Percentiles rank a stretch among this genome's conserved stretches.
phyloP scores from a whole-genome alignment of 2,113 vertebrate genomes.

The Pipra filicauda region DNA sequence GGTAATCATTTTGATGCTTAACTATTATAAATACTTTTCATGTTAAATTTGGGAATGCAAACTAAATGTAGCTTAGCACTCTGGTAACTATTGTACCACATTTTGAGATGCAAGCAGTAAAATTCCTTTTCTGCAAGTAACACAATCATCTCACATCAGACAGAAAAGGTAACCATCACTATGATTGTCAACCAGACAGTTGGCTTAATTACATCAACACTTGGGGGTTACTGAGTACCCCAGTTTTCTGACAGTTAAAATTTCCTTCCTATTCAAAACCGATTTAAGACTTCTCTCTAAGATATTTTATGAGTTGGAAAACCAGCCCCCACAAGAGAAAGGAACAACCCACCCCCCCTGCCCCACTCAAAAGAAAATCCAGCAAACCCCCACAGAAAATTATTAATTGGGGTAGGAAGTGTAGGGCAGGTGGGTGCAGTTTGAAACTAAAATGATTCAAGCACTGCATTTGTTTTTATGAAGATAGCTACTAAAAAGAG shows the following conservation, averaged over 20 bases:
- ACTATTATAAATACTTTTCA: background rate
- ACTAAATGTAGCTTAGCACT: slow-evolving; percentile 9
- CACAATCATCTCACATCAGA: background rate
- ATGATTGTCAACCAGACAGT: background rate
- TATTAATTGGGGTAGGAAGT: rapidly evolving
- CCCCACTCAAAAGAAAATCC: rapidly evolving
- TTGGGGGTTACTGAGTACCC: background rate
- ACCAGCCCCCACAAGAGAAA: rapidly evolving
- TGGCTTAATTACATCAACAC: background rate
- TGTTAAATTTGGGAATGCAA: background rate
- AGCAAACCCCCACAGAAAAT: background rate
- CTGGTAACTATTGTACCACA: background rate
- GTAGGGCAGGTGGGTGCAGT: no score
- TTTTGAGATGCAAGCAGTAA: background rate
- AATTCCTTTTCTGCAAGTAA: background rate
- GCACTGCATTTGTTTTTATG: background rate
- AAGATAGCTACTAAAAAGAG: background rate
- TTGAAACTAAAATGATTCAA: background rate
- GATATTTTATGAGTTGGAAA: background rate
- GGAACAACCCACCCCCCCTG: rapidly evolving
- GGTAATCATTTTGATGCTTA: slow-evolving; percentile 34
- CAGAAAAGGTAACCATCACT: background rate
- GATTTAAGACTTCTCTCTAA: background rate
- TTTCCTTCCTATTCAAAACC: background rate
- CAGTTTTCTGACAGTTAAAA: background rate